These are phyloP conservation scores for Eurytoma adleriae DNA, from an alignment of 2,888 invertebrate genomes.

Conservation along the genomic window DNA sequence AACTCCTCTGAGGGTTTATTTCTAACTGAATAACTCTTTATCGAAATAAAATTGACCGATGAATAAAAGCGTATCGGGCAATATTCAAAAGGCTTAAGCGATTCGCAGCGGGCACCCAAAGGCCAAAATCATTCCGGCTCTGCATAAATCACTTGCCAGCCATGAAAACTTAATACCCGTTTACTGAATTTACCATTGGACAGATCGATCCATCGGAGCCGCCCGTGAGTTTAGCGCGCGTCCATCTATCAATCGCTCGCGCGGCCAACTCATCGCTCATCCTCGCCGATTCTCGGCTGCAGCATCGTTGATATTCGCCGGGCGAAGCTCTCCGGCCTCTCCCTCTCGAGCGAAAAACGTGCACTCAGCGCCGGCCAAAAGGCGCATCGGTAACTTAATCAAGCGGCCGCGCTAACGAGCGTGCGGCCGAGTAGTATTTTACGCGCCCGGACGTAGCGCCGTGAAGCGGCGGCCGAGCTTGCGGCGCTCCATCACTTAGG, in stretches of 20 bases:
- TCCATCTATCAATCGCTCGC: conserved; percentile 34
- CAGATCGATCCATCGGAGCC: conserved; percentile 7
- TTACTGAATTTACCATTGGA: conserved; percentile 17
- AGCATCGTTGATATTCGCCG: too few species aligned
- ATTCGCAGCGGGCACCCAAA: too few species aligned
- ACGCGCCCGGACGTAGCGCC: conserved; percentile 18
- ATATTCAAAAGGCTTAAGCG: background rate
- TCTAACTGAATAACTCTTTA: too few species aligned
- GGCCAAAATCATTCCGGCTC: background rate
- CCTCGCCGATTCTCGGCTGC: background rate
- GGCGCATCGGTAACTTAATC: conserved; percentile 36
- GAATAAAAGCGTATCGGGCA: too few species aligned
- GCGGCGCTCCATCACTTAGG: conserved; percentile 72
- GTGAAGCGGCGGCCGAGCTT: conserved; percentile 39
- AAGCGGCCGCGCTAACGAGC: conserved; percentile 36
- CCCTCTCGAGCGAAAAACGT: background rate
- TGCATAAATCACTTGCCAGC: background rate
- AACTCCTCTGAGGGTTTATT: too few species aligned
- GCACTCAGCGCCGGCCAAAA: background rate
- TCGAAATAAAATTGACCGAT: too few species aligned
- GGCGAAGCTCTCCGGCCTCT: too few species aligned
- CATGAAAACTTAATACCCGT: conserved; percentile 32
- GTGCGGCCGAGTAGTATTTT: conserved; percentile 41
- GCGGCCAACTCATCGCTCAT: conserved; percentile 28
- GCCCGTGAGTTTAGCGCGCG: background rate